A percentile compares a stretch with the other conserved stretches of the same genome.
phyloP scores from a whole-genome alignment of 2,797 vertebrate genomes.

The Caiman crocodilus region DNA sequence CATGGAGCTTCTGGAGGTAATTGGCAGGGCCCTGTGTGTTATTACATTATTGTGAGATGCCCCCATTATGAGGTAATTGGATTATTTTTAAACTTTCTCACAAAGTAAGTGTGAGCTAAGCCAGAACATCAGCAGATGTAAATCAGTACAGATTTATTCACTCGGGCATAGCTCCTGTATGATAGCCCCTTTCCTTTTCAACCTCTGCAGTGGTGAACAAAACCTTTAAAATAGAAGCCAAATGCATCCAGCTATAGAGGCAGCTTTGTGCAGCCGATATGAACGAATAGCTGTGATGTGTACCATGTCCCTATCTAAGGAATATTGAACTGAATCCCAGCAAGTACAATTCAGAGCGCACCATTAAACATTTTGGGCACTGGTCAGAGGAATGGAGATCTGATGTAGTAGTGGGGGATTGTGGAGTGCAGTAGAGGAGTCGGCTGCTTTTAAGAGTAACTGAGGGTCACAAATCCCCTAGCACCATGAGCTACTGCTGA shows the following conservation, averaged over 20 bases:
- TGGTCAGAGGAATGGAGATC: no score
- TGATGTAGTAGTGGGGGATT: no score
- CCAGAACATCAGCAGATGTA: not conserved
- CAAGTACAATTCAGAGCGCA: no score
- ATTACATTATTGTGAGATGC: not conserved
- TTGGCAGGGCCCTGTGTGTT: not conserved
- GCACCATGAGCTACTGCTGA: no score
- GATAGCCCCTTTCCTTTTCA: accelerated
- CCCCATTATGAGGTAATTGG: not conserved
- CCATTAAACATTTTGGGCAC: no score
- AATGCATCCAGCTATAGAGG: not conserved
- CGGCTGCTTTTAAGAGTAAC: no score
- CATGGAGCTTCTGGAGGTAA: not conserved
- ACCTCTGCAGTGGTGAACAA: accelerated
- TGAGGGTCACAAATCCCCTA: no score
- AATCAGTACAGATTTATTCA: not conserved
- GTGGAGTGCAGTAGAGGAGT: no score
- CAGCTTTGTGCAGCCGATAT: not conserved
- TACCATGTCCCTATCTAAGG: not conserved
- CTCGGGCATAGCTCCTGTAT: accelerated
- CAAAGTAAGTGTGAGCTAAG: not conserved
- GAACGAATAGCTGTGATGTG: no score
- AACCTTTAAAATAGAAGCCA: accelerated
- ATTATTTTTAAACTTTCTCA: not conserved
- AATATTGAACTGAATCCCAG: not conserved